Evolutionary conservation across 2,113 vertebrate genomes (phyloP), one percentile per base, ranked within the genome.

Genomic region (Marmota flaviventris): DNA sequence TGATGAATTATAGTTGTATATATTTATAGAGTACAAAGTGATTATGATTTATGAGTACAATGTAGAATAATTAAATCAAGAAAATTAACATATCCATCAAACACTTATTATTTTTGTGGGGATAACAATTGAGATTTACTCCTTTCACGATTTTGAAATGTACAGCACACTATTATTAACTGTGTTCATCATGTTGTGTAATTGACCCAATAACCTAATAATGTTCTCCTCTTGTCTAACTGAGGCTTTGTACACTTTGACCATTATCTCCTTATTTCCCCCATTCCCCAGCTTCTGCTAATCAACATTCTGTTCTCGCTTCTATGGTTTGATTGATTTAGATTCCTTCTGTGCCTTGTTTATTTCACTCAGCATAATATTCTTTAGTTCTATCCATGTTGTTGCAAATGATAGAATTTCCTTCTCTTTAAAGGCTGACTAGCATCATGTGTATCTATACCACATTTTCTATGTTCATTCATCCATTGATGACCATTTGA

Each of bases 1-100:
- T 42, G 69, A 48, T 17, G 75, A 92, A 81, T 56, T 65, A 75
- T 65, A 86, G 53, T 87, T 75, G 37, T 56, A 53, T 67, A 53
- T 45, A 89, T 61, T 89, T 73, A 89, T 53, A 39, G 85, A 22
- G 51, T 27, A 88, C 63, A 37, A 45, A 32, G 37, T 58, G 48
- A 72, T 87, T 27, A 39, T 87, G 84, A 81, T 72, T 82, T 94
- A 82, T 65, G 76, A 86, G 8, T 27, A 73, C 34, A 88, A 73
- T 51, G 27, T 51, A 6, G 42, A 75, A 65, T 45, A 65, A 72
- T 91, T 72, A 69, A 79, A 73, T 85, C 13, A 72, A 91, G 45
- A 14, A 51, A 42, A 92, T 56, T 39, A 86, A 42, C 83, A 39
- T 81, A 51, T 63, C 63, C 42, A 51, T 81, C 51, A 79, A 14